phyloP scores from a whole-genome alignment of 2,888 invertebrate species.

The Drosophila subsilvestris region DNA sequence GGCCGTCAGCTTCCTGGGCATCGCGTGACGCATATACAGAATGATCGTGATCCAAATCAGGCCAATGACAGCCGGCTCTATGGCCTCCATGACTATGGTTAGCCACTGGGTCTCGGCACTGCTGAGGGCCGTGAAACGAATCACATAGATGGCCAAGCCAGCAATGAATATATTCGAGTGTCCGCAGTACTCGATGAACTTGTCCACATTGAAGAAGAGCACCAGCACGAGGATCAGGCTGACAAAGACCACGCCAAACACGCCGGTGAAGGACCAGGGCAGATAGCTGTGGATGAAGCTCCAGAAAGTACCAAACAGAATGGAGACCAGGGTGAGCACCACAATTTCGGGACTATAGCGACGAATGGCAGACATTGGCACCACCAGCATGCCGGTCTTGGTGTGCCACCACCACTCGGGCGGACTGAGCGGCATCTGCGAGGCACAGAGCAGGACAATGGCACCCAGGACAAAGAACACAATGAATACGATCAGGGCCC shows the following conservation, averaged over 20 bases:
- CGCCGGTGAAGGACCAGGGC: conserved; percentile 86
- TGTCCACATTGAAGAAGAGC: conserved; percentile 88
- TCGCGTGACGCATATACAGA: conserved; percentile 91
- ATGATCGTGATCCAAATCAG: conserved; percentile 92
- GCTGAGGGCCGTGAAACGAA: conserved; percentile 88
- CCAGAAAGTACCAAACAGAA: conserved; percentile 91
- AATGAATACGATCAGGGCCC: conserved; percentile 80
- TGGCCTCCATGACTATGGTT: conserved; percentile 88
- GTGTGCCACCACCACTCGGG: conserved; percentile 96
- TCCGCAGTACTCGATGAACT: conserved; percentile 92
- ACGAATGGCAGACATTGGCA: conserved; percentile 91
- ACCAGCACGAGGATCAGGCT: conserved; percentile 76
- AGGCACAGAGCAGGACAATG: conserved; percentile 85
- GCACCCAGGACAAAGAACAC: conserved; percentile 87
- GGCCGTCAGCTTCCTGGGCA: conserved; percentile 90
- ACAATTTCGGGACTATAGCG: conserved; percentile 90
- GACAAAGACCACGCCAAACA: conserved; percentile 66
- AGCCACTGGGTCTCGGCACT: conserved; percentile 86
- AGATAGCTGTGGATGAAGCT: conserved; percentile 91
- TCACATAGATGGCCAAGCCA: conserved; percentile 92
- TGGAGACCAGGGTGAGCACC: conserved; percentile 88
- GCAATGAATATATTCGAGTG: conserved; percentile 92
- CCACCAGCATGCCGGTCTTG: conserved; percentile 89
- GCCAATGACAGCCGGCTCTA: conserved; percentile 91
- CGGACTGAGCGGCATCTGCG: conserved; percentile 90